Conservation (phyloP, 2,888 invertebrate species). For the Andrena trimmerana region DNA sequence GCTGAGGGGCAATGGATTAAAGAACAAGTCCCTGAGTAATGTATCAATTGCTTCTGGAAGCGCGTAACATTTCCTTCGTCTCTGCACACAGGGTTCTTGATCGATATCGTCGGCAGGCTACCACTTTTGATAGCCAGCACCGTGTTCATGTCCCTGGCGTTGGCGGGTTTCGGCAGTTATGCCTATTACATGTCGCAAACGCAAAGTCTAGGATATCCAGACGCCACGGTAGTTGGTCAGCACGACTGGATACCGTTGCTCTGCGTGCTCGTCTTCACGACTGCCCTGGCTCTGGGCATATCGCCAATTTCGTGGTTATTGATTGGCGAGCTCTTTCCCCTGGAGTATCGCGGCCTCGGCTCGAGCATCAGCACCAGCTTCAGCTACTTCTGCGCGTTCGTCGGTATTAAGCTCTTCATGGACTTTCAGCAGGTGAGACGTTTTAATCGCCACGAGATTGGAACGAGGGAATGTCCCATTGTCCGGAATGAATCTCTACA, state of each 20-base stretch:
- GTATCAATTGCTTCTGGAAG: background rate
- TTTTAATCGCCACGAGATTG: constrained; percentile 16
- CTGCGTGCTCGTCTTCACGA: constrained; percentile 93
- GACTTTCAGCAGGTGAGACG: constrained; percentile 88
- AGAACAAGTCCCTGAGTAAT: background rate
- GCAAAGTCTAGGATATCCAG: constrained; percentile 77
- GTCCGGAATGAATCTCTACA: no score
- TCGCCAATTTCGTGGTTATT: constrained; percentile 95
- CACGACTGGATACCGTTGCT: constrained; percentile 94
- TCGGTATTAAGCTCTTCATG: constrained; percentile 94
- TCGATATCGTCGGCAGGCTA: constrained; percentile 94
- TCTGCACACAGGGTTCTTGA: constrained; percentile 87
- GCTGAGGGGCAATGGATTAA: background rate
- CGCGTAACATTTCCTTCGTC: background rate
- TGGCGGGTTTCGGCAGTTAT: constrained; percentile 94
- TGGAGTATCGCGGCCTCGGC: constrained; percentile 94
- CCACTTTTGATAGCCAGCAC: constrained; percentile 94
- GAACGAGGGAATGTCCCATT: no score
- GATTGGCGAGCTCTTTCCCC: constrained; percentile 93
- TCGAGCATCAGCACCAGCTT: constrained; percentile 94
- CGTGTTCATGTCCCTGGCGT: constrained; percentile 93
- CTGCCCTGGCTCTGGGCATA: constrained; percentile 94
- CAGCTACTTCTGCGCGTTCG: constrained; percentile 94
- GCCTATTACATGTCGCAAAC: constrained; percentile 88
- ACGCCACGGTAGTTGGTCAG: constrained; percentile 85